Evolutionary conservation across 2,888 invertebrate species (phyloP).

Genomic region (Mythimna lalbum): DNA sequence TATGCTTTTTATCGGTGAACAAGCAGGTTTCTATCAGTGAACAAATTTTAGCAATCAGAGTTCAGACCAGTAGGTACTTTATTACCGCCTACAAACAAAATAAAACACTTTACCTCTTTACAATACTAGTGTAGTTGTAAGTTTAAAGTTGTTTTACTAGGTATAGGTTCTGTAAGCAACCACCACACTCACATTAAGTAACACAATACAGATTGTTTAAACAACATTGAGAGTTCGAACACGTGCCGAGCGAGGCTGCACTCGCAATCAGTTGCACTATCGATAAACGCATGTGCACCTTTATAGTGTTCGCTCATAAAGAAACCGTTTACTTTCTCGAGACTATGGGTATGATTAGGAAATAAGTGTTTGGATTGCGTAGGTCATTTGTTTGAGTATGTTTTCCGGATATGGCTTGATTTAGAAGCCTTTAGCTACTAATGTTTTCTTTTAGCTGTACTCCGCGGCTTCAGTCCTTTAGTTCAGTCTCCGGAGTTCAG

Average conservation of each 20-base stretch:
- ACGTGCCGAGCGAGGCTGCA: slow-evolving; percentile 47
- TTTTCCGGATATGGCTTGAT: neutral
- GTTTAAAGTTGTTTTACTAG: no score
- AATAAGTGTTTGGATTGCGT: slow-evolving; percentile 1
- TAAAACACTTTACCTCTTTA: no score
- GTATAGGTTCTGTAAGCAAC: no score
- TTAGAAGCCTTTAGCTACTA: neutral
- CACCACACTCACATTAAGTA: slow-evolving; percentile 1
- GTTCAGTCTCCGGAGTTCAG: no score
- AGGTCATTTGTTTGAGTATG: neutral
- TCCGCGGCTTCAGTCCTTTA: no score
- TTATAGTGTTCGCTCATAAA: slow-evolving; percentile 26
- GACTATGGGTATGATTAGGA: slow-evolving; percentile 26
- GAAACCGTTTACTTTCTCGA: slow-evolving; percentile 16
- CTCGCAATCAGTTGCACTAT: slow-evolving; percentile 30
- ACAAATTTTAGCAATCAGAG: no score
- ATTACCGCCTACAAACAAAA: no score
- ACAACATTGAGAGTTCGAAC: slow-evolving; percentile 27
- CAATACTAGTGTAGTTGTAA: no score
- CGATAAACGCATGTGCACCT: slow-evolving; percentile 45
- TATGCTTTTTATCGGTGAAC: no score
- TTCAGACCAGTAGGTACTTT: no score
- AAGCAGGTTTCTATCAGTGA: no score
- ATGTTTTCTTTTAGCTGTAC: no score
- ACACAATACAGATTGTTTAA: slow-evolving; percentile 49